Conservation (phyloP, 2,797 vertebrate species). For the Esox masquinongy region DNA sequence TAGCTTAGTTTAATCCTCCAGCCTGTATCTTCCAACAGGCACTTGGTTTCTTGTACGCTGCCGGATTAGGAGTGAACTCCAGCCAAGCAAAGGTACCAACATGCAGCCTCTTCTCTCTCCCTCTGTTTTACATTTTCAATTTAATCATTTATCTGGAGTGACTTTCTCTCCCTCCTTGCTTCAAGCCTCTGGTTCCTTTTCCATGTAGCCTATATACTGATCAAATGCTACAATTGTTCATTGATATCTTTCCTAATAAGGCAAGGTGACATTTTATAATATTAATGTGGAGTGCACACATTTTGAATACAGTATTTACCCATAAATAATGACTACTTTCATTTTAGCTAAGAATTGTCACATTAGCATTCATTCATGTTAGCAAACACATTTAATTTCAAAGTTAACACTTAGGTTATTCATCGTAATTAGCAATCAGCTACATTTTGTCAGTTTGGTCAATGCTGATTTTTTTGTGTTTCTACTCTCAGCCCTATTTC, state of each 20-base stretch:
- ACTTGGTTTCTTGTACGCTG: constrained; percentile 95
- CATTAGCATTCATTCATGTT: not conserved
- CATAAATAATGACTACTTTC: not conserved
- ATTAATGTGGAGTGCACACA: not conserved
- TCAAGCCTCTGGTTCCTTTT: not conserved
- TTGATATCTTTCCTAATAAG: not conserved
- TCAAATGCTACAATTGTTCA: not conserved
- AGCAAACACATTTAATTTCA: not conserved
- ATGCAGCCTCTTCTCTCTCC: not conserved
- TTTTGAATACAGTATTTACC: not conserved
- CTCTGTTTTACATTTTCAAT: too few relatives aligned
- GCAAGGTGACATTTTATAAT: not conserved
- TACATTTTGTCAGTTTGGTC: not conserved
- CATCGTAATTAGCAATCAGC: not conserved
- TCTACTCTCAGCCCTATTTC: not conserved
- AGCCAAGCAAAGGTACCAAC: constrained; percentile 94
- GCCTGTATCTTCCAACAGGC: constrained; percentile 73
- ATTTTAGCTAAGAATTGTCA: not conserved
- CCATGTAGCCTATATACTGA: constrained; percentile 4
- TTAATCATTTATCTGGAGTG: too few relatives aligned
- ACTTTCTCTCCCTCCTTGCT: constrained; percentile 7
- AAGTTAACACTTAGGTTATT: not conserved
- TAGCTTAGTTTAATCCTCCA: not conserved
- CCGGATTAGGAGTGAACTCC: constrained; percentile 94
- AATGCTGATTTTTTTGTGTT: not conserved